Evolutionary conservation across 2,113 vertebrate species (phyloP).

Genomic region (Gymnobelideus leadbeateri): DNA sequence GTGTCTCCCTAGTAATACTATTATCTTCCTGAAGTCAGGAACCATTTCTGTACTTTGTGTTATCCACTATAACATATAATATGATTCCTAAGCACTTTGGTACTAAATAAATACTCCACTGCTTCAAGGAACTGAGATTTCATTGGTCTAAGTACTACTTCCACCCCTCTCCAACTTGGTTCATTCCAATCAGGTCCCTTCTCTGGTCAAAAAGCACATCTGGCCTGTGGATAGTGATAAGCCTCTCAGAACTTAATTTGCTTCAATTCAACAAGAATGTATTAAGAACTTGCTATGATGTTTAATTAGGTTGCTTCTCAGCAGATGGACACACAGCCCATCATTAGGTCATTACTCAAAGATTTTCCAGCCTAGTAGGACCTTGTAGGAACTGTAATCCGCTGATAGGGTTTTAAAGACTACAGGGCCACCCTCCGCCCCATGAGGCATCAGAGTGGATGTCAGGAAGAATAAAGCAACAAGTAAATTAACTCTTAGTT

Average conservation of each 20-base stretch:
- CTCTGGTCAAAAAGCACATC: background rate
- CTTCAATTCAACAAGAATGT: background rate
- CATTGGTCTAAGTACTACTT: background rate
- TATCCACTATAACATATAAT: background rate
- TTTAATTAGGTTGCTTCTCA: background rate
- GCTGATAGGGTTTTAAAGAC: background rate
- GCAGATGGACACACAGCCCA: background rate
- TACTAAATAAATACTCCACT: background rate
- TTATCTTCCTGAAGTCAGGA: background rate
- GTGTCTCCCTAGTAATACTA: background rate
- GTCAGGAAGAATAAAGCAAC: background rate
- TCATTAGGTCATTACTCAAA: background rate
- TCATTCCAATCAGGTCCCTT: background rate
- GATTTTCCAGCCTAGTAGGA: background rate
- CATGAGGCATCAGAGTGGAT: background rate
- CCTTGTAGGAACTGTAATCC: background rate
- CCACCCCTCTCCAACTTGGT: background rate
- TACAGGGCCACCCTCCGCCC: background rate
- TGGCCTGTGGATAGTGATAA: background rate
- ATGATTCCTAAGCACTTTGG: background rate
- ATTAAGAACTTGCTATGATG: background rate
- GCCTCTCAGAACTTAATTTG: background rate
- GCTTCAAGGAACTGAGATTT: background rate
- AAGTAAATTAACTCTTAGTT: background rate
- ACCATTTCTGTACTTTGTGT: background rate